Percentiles rank a stretch among this genome's conserved stretches.
These are phyloP conservation scores for Odontophorus gujanensis DNA, from an alignment of 2,113 vertebrate genomes.

Conservation along the genomic window DNA sequence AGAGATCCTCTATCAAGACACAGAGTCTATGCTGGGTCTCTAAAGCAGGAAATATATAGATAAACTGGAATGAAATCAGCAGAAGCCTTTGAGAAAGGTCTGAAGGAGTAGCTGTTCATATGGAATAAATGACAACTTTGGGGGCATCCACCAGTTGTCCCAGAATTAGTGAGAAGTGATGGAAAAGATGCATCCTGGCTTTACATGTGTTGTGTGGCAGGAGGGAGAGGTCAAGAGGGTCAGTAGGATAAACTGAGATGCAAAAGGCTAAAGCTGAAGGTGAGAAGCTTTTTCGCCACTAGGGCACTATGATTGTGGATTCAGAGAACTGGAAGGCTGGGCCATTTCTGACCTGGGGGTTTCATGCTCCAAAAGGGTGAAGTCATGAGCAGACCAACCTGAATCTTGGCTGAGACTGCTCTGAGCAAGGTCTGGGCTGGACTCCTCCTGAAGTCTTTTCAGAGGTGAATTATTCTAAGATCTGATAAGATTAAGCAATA, in stretches of 20 bases:
- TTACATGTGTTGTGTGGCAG: rapidly evolving
- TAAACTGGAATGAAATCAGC: not conserved
- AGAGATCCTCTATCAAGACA: not conserved
- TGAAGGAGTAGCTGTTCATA: not conserved
- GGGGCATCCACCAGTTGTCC: rapidly evolving
- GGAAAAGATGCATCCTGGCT: not conserved
- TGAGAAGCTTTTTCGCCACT: rapidly evolving
- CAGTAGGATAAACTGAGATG: not conserved
- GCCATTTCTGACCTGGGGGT: rapidly evolving
- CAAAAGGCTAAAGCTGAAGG: rapidly evolving
- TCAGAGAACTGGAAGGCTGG: rapidly evolving
- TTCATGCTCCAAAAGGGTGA: rapidly evolving
- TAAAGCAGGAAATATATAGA: not conserved
- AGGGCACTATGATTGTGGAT: rapidly evolving
- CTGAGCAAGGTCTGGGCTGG: not conserved
- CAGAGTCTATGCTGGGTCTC: not conserved
- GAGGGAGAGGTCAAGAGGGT: not conserved
- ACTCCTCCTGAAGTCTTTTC: not conserved
- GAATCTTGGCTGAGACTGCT: not conserved
- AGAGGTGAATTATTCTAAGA: not conserved
- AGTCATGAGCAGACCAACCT: not conserved
- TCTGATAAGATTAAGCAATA: not conserved
- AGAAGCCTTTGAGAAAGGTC: not conserved
- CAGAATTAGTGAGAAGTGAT: rapidly evolving
- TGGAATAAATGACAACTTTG: not conserved